These are phyloP conservation scores for Ophthalmolycus amberensis DNA, from an alignment of 2,113 vertebrate species.

Conservation along the genomic window DNA sequence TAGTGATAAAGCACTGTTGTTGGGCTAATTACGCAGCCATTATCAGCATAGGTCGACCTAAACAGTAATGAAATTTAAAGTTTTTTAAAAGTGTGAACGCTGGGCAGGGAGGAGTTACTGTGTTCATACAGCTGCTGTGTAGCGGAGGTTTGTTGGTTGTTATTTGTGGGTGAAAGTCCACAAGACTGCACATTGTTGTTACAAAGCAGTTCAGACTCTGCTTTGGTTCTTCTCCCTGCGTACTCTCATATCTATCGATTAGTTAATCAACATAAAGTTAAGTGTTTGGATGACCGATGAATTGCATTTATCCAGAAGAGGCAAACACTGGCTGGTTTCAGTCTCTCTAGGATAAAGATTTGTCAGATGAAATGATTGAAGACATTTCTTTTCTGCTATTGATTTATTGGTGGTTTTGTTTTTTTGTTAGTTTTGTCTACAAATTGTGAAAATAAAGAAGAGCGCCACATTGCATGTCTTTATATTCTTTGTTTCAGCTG, in stretches of 20 bases:
- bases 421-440: not conserved
- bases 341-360: not conserved
- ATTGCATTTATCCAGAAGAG: not conserved
- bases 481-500: not conserved
- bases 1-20: not conserved
- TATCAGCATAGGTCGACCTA: not conserved
- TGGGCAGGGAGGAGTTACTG: not conserved
- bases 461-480: not conserved
- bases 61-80: not conserved
- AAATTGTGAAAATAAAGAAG: not conserved
- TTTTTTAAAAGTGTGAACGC: not conserved
- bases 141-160: not conserved
- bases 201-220: not conserved
- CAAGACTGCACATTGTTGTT: not conserved
- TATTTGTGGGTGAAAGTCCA: slow-evolving; percentile 5
- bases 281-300: not conserved
- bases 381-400: not conserved
- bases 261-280: not conserved
- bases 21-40: not conserved
- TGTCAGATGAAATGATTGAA: not conserved
- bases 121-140: not conserved
- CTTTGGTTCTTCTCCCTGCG: not conserved
- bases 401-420: too few relatives aligned
- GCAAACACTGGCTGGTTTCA: not conserved
- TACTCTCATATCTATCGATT: not conserved